Base-by-base conservation (phyloP, 2,888 invertebrate species). In the Arctia plantaginis region DNA sequence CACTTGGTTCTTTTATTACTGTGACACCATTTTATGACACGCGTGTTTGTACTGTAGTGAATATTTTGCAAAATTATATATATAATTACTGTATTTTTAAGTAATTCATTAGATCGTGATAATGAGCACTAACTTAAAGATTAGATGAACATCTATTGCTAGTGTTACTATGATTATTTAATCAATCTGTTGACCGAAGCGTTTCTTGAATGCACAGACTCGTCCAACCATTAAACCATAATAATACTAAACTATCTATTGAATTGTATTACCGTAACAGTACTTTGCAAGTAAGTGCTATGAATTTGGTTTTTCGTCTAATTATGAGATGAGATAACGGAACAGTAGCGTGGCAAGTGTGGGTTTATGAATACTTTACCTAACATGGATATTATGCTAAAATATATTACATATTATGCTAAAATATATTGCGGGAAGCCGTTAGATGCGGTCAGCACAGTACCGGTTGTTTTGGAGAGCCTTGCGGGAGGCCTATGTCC, bases 111-210 rank as follows among this genome's bases (percentile, higher is more conserved):
- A 74, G 82, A 72, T 73, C 70, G 79, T 71, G 80, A 84, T 84
- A 82, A 83, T 80, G 80, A 76, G 18, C 33, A 41, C 55, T 41
- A 15, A 66, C 44, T 67, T 76, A 64, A 66, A 82, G 82, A 85
- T 86, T 78, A 83, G 85, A 86, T 88, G 83, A 84, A 77, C 79
- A 85, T 83, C 80, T 80, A 71, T 80, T 64, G 73, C 80, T 81
- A 80, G 82, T 83, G 80, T 82, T 86, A 87, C 87, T 88, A 87
- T 82, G 85, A 88, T 87, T 85, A 89, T 88, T 86, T 87, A 77
- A 78, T 77, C 78, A 82, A 86, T 83, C 80, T 76, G 65, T 65
- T 65, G 72, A 76, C 73, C 70, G 68, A 67, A 71, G 72, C 69
- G 44, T 69, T 44, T 66, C 79, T 80, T 74, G 69, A 41, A 35